Percentiles rank a stretch among this genome's conserved stretches.
Evolutionary conservation across 2,888 invertebrate genomes (phyloP).

Genomic region (Tetramorium bicarinatum): DNA sequence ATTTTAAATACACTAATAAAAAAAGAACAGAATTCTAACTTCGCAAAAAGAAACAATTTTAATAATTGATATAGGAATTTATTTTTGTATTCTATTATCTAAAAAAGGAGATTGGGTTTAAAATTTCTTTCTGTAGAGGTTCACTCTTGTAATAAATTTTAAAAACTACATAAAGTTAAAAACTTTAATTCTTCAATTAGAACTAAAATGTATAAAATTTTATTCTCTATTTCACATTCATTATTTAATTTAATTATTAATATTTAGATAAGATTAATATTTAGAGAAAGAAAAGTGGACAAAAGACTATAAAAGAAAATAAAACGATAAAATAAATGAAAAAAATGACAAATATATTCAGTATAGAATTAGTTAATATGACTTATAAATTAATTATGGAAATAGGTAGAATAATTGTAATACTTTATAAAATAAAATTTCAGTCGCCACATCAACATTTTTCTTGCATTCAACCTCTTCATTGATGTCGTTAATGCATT

Average conservation of each 20-base stretch:
- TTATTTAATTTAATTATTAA: background rate
- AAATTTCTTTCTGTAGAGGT: background rate
- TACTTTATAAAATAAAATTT: background rate
- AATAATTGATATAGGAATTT: background rate
- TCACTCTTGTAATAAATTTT: background rate
- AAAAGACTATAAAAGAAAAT: background rate
- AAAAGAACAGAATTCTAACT: background rate
- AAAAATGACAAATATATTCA: constrained; percentile 1
- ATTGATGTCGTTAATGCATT: constrained; percentile 46
- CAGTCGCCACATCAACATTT: background rate
- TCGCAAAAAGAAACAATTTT: background rate
- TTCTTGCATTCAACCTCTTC: constrained; percentile 18
- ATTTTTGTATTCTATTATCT: constrained; percentile 3
- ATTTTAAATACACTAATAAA: background rate
- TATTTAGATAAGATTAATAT: background rate
- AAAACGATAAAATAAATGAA: background rate
- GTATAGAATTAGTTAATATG: background rate
- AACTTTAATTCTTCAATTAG: background rate
- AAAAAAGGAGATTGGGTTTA: background rate
- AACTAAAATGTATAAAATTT: background rate
- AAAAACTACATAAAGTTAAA: background rate
- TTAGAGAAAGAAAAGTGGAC: background rate
- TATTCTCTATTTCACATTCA: background rate
- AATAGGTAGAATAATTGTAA: background rate
- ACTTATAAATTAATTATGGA: background rate